Evolutionary conservation across 1,140 invertebrate genomes (phyloP).

Genomic region (Drosophila nigromelanica): DNA sequence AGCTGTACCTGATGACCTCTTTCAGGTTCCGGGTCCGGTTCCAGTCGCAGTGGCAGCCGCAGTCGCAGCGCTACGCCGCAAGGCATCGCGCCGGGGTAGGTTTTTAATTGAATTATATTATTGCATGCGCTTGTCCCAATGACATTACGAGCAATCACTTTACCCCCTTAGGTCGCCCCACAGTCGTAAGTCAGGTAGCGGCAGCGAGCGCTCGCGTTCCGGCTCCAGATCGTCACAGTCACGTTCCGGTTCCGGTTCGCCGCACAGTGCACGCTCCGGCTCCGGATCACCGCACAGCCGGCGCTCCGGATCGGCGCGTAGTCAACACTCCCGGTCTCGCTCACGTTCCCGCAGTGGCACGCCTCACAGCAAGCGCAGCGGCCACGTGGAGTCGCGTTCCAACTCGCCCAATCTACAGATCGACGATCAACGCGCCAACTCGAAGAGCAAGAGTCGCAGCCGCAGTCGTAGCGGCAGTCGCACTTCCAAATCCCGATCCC

Average conservation of each 20-base stretch:
- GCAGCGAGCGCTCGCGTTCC: constrained; percentile 19
- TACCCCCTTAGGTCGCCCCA: constrained; percentile 64
- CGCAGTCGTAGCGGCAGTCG: constrained; percentile 45
- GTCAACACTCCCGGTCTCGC: constrained; percentile 32
- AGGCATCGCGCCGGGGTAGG: constrained; percentile 60
- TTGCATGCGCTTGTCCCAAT: constrained; percentile 7
- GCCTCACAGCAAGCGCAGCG: constrained; percentile 35
- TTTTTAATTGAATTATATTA: constrained; percentile 81
- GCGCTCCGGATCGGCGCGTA: constrained; percentile 33
- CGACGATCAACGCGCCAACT: constrained; percentile 84
- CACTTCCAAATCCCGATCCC: constrained; percentile 48
- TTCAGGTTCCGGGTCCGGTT: constrained; percentile 85
- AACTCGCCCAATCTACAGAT: constrained; percentile 84
- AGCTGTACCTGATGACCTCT: constrained; percentile 17
- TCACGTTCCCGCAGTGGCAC: constrained; percentile 47
- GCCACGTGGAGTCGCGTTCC: constrained; percentile 78
- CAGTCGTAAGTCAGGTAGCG: constrained; percentile 18
- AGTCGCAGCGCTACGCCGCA: constrained; percentile 85
- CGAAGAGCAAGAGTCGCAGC: constrained; percentile 71
- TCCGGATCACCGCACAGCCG: constrained; percentile 23
- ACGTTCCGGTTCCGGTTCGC: constrained; percentile 15
- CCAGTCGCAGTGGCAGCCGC: constrained; percentile 84
- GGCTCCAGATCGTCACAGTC: constrained; percentile 24
- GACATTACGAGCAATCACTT: neutral
- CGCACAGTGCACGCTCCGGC: constrained; percentile 34